A percentile compares a stretch with the other conserved stretches of the same genome.
Conservation (phyloP, 53 echinoderm and acorn worm species). For the Paracentrotus lividus region DNA sequence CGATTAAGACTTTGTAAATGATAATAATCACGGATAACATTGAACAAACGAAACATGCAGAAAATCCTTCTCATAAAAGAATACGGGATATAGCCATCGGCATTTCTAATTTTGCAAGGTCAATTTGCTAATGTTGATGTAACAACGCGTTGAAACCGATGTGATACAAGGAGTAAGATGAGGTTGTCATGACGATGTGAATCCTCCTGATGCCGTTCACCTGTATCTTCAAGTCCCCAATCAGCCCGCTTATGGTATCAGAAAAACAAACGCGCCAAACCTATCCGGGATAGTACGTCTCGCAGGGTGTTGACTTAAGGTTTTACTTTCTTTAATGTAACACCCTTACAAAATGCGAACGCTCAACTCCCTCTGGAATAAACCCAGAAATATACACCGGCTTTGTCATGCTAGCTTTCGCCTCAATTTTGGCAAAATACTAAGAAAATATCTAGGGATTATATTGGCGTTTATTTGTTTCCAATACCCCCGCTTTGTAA, state of each 20-base stretch:
- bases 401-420: constrained; percentile 72
- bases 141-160: constrained; percentile 14
- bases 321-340: constrained; percentile 63
- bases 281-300: constrained; percentile 51
- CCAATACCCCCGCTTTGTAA: constrained; percentile 69
- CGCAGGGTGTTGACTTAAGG: constrained; percentile 61
- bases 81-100: constrained; percentile 56
- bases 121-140: constrained; percentile 59
- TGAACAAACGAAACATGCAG: constrained; percentile 37
- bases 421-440: constrained; percentile 72
- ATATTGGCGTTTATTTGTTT: constrained; percentile 73
- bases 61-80: constrained; percentile 61
- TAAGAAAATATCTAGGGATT: constrained; percentile 74
- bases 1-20: constrained; percentile 43
- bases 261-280: constrained; percentile 68
- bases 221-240: constrained; percentile 63
- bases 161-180: constrained; percentile 16
- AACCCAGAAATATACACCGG: constrained; percentile 69
- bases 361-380: constrained; percentile 52
- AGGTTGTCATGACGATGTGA: constrained; percentile 49
- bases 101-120: constrained; percentile 61
- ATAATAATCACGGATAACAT: constrained; percentile 21
- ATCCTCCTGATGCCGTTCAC: constrained; percentile 68
- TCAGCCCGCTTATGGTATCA: constrained; percentile 71
- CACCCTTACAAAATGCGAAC: constrained; percentile 54